A percentile compares a stretch with the other conserved stretches of the same genome.
These are phyloP conservation scores for Drosophila yooni DNA, from an alignment of 2,888 invertebrate species.

Conservation along the genomic window DNA sequence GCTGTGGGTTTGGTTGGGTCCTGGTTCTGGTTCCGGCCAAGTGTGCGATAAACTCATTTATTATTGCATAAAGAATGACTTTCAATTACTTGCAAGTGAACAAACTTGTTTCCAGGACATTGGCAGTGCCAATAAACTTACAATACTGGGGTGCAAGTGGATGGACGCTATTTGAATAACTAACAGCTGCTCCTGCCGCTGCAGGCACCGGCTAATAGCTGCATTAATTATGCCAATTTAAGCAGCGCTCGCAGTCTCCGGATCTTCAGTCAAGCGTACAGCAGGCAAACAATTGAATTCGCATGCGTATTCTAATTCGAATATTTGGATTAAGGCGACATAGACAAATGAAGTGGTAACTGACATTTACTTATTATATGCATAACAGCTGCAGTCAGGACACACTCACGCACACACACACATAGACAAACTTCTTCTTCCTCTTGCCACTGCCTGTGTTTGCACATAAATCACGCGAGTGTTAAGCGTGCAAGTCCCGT, in stretches of 20 bases:
- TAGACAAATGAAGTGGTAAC: slow-evolving; percentile 79
- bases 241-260: slow-evolving; percentile 18
- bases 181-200: slow-evolving; percentile 36
- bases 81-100: slow-evolving; percentile 81
- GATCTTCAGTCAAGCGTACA: slow-evolving; percentile 6
- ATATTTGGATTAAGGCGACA: slow-evolving; percentile 58
- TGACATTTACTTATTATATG: slow-evolving; percentile 70
- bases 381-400: slow-evolving; percentile 8
- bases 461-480: slow-evolving; percentile 68
- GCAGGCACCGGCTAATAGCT: slow-evolving; percentile 50
- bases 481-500: slow-evolving; percentile 67
- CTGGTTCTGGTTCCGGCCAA: slow-evolving; percentile 43
- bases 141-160: background rate
- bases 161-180: slow-evolving; percentile 24
- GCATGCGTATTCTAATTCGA: slow-evolving; percentile 70
- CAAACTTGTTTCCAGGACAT: slow-evolving; percentile 80
- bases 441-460: background rate
- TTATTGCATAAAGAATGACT: slow-evolving; percentile 81
- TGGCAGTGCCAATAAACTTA: slow-evolving; percentile 78
- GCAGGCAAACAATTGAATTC: slow-evolving; percentile 21
- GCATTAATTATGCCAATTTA: slow-evolving; percentile 75
- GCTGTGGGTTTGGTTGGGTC: background rate
- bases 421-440: background rate
- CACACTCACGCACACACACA: background rate
- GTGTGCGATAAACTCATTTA: slow-evolving; percentile 79